Base-by-base conservation (phyloP, 2,797 vertebrate genomes). In the Sus cebifrons region DNA sequence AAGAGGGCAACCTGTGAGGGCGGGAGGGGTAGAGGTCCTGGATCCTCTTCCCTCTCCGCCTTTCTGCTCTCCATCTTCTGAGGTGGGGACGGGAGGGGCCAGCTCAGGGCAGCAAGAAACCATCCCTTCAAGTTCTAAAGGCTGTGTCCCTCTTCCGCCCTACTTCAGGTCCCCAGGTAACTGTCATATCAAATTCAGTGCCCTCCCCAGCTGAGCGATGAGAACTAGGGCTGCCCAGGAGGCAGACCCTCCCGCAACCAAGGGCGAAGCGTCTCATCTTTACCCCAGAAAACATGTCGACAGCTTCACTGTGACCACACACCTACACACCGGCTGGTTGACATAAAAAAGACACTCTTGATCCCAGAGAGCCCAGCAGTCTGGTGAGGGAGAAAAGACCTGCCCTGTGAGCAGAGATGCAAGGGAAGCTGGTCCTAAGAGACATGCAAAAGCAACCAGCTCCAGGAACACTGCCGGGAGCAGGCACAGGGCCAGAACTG, bases 1-100 rank as follows among this genome's bases (percentile, higher is more conserved):
- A 77, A 95, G 85, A 82, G 60, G 94, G 81, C 92, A 96, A 70
- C 54, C 40, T 11, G 79, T 52, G 86, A 52, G 27, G 79, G 74
- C 75, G 15, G 67, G 92, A 81, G 64, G 25, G 36, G 15, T 56
- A 17, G 4, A 62, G 29, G 20, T 44, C 23, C 60, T 23, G 8
- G 36, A 58, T 79, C 25, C 56, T 40, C 68, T 54, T 64, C 1
- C 15, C 36, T 6, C 10, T 20, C 20, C 16, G 1, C 10, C 8
- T 58, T 54, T 84, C 75, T 86, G 60, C 60, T 64, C 8, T 36
- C 49, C 18, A 4, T 81, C 86, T 49, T 65, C 62, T 65, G 52
- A 11, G 29, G 75, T 20, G 17, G 25, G 14, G 25, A 20, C 32
- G 18, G 25, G 7, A 32, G 27, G 7, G n/a, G n/a, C 8, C 18